Base-by-base conservation (phyloP, 2,113 vertebrate species). In the Petrocephalus zakoni region DNA sequence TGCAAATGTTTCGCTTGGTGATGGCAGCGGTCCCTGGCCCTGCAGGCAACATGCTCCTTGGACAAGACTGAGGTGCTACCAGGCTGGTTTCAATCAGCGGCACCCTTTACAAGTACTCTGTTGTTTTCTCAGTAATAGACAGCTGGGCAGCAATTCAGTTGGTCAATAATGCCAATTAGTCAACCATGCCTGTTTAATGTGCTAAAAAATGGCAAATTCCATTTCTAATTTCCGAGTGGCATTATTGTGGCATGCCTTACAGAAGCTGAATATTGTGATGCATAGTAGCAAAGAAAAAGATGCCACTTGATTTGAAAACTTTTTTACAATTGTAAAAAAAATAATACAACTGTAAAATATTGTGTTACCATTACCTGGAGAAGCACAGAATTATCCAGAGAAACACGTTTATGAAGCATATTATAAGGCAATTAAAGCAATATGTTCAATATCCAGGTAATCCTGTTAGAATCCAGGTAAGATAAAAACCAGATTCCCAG, bases 381-480 rank as follows among this genome's bases (percentile, higher is more conserved):
- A 78, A 37, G 34, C 72, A 37, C 29, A 78, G 34, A 78, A 78
- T 78, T 42, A 42, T 78, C 15, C 34, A 17, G 72, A 78, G 72
- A 78, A 78, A 78, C 85, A 86, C 89, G 93, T 93, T 93, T 78
- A 91, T 92, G 91, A 86, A 87, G 88, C 88, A 82, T 88, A 83
- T 91, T 91, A 93, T 89, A 90, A 89, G 75, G 90, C 91, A 92
- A 93, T 92, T 93, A 90, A 87, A 25, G 58, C 61, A 91, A 88
- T 85, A 85, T 89, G 92, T 92, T 93, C 88, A 90, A 81, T 68
- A 29, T 68, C 25, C 61, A 68, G 61, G 25, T 29, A 89, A 89
- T 56, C 87, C 78, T 90, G 87, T 87, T 91, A 83, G 42, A 90
- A 89, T 91, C 89, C 91, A 93, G 91, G 92, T 91, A 88, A 91